Base-by-base conservation (phyloP, 2,888 invertebrate genomes). In the Atherix ibis region DNA sequence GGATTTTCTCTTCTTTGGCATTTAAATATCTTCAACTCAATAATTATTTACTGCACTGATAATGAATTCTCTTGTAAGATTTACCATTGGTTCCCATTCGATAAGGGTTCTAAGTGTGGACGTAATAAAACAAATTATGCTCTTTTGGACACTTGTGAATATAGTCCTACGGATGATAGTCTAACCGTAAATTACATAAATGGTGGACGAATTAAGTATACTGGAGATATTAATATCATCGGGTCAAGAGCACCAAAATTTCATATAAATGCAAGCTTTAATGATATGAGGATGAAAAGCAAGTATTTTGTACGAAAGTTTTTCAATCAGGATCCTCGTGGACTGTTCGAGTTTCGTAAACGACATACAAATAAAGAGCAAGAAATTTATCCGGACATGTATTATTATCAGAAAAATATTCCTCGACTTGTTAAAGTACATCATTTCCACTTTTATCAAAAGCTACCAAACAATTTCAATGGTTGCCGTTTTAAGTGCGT, bases 381-480 rank as follows among this genome's bases (percentile, higher is more conserved):
- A n/a, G n/a, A n/a, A n/a, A n/a, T n/a, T n/a, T n/a, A n/a, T n/a
- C n/a, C n/a, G n/a, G n/a, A n/a, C n/a, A n/a, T n/a, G n/a, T n/a
- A n/a, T n/a, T n/a, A n/a, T n/a, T n/a, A n/a, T n/a, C n/a, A n/a
- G n/a, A n/a, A n/a, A n/a, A n/a, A n/a, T n/a, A n/a, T n/a, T n/a
- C n/a, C n/a, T n/a, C n/a, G n/a, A n/a, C n/a, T n/a, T n/a, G n/a
- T n/a, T n/a, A n/a, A n/a, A n/a, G n/a, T n/a, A n/a, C n/a, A n/a
- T n/a, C n/a, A n/a, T n/a, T n/a, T n/a, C n/a, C 39, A 39, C 28
- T 39, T 39, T 26, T 36, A 27, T 31, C 19, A 39, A 12, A 39
- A 36, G 28, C 36, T 39, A 19, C 39, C 39, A 9, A 31, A 10
- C 13, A n/a, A 32, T 30, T 36, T 39, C 9, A 16, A 25, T 10